Conservation (phyloP, 1,140 invertebrate species). For the Diorhabda sublineata region DNA sequence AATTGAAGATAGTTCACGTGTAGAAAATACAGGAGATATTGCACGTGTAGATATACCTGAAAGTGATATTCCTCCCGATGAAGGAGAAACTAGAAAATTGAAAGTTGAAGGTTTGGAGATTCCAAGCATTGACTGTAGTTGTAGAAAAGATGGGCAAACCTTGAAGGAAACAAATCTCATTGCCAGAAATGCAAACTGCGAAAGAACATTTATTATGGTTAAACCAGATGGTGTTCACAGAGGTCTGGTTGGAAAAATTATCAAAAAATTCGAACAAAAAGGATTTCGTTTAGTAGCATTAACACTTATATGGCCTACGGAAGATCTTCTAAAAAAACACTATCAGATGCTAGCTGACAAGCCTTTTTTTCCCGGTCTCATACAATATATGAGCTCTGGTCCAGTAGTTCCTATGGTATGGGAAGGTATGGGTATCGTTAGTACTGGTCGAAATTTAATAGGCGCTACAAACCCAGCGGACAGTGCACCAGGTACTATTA, state of each 20-base stretch:
- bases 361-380: conserved; percentile 89
- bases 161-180: too few relatives aligned
- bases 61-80: too few relatives aligned
- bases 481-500: conserved; percentile 81
- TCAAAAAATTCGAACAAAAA: conserved; percentile 92
- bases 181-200: conserved; percentile 56
- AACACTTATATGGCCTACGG: conserved; percentile 70
- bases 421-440: conserved; percentile 93
- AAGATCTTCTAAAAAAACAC: conserved; percentile 78
- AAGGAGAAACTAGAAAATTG: too few relatives aligned
- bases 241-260: conserved; percentile 91
- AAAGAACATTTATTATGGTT: conserved; percentile 96
- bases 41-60: too few relatives aligned
- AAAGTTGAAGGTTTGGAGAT: too few relatives aligned
- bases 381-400: conserved; percentile 95
- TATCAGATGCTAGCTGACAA: conserved; percentile 83
- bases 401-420: conserved; percentile 98
- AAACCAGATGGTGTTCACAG: conserved; percentile 98
- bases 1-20: too few relatives aligned
- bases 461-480: conserved; percentile 95
- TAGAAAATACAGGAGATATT: too few relatives aligned
- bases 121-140: too few relatives aligned
- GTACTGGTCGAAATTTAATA: conserved; percentile 89
- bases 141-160: too few relatives aligned
- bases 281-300: conserved; percentile 97